Evolutionary conservation across 2,888 invertebrate genomes (phyloP).

Genomic region (Adineta ricciae): DNA sequence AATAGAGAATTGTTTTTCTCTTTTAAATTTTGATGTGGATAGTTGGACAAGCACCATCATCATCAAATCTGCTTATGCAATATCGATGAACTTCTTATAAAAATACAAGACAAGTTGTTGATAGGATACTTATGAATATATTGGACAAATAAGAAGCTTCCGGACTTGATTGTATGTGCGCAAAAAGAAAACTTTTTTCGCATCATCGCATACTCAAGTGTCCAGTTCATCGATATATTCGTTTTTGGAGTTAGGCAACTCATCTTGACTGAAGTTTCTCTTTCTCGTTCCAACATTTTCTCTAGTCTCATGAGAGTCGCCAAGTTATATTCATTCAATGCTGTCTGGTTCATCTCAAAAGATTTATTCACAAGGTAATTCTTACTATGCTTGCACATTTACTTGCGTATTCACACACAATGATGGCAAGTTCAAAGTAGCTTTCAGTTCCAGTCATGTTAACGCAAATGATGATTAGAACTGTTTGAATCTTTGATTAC

Average conservation of each 20-base stretch:
- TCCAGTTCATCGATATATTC: not conserved
- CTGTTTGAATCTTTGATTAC: not conserved
- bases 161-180: not conserved
- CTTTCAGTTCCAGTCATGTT: too few species aligned
- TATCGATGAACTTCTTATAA: not conserved
- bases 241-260: not conserved
- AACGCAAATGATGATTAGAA: too few species aligned
- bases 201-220: not conserved
- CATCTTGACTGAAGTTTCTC: not conserved
- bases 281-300: not conserved
- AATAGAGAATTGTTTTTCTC: not conserved
- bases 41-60: not conserved
- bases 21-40: not conserved
- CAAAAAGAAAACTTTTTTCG: not conserved
- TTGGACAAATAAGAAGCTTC: not conserved
- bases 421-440: not conserved
- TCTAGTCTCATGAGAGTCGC: not conserved
- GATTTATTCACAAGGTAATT: not conserved
- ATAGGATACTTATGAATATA: not conserved
- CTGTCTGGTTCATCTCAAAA: not conserved
- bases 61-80: not conserved
- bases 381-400: not conserved
- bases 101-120: not conserved
- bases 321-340: not conserved
- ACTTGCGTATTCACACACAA: not conserved